A percentile compares a stretch with the other conserved stretches of the same genome.
These are phyloP conservation scores for Luehdorfia chinensis DNA, from an alignment of 1,140 invertebrate species.

Conservation along the genomic window DNA sequence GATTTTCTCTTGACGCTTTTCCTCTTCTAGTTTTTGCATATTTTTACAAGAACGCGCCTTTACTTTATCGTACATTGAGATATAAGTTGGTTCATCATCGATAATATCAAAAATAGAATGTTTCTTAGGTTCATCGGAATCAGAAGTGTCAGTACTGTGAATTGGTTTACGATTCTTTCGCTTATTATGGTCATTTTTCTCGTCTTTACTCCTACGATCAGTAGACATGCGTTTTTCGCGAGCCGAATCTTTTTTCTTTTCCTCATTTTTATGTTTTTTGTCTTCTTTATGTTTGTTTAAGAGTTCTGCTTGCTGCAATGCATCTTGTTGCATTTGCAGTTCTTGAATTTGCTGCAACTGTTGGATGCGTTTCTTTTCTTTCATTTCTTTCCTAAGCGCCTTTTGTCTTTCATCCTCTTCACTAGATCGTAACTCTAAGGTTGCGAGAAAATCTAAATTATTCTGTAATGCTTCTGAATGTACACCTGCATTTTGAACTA, in stretches of 20 bases:
- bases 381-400: conserved; percentile 76
- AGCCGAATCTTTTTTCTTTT: conserved; percentile 69
- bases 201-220: conserved; percentile 76
- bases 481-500: conserved; percentile 21
- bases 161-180: conserved; percentile 74
- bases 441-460: conserved; percentile 82
- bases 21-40: conserved; percentile 93
- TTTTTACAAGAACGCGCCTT: conserved; percentile 96
- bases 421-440: conserved; percentile 78
- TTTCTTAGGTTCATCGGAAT: conserved; percentile 88
- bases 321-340: conserved; percentile 70
- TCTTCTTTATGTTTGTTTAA: conserved; percentile 64
- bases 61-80: conserved; percentile 99
- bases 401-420: conserved; percentile 78
- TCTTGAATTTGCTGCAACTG: conserved; percentile 76
- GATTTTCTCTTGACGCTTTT: conserved; percentile 90
- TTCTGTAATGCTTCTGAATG: conserved; percentile 53
- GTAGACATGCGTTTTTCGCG: conserved; percentile 75
- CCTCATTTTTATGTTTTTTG: conserved; percentile 66
- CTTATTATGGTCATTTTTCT: conserved; percentile 65
- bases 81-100: conserved; percentile 93
- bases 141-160: conserved; percentile 79
- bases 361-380: conserved; percentile 76
- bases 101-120: conserved; percentile 95
- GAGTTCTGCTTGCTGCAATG: conserved; percentile 55